Base-by-base conservation (phyloP, 2,888 invertebrate genomes). In the Zhuqinia jingwanae region DNA sequence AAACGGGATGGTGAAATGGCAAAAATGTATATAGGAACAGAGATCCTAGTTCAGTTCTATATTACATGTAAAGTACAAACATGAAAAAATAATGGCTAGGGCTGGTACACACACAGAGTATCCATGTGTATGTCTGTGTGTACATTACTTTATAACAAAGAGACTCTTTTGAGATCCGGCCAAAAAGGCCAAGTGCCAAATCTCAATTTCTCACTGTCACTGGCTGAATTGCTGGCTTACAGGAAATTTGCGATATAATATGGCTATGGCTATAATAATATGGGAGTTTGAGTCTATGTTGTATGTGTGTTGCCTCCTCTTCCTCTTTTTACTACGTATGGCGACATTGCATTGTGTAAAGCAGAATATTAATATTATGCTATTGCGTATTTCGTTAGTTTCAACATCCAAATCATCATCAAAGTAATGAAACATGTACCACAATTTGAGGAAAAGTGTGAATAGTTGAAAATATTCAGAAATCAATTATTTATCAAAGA, bases 101-200 rank as follows among this genome's bases (percentile, higher is more conserved):
- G 36, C 17, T 68, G 20, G 10, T 42, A 42, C 42, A 20, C 17
- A 30, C 45, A 20, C 30, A 15, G n/a, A n/a, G 8, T 10, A 45
- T 68, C 20, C 20, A n/a, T 25, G 15, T 47, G 36, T 36, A 36
- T 36, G 36, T 36, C 5, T 36, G 8, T 36, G 36, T 36, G 36
- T 36, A 47, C 13, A 47, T 50, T 27, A 70, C 45, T 6, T 36
- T 36, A 36, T 6, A 3, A 47, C 20, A 22, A 50, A 73, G 27
- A 56, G 20, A 20, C 56, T 13, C 8, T 87, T 87, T 89, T 89
- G 89, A 89, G 79, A 83, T 60, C 68, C 75, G 73, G 89, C 89
- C 89, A 89, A 89, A 89, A 88, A 85, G 88, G 88, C 87, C 87
- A 87, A 87, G 85, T 89, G 89, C 89, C 89, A 89, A 88, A 88